Evolutionary conservation across 2,888 invertebrate species (phyloP).

Genomic region (Listrodromus nycthemerus): DNA sequence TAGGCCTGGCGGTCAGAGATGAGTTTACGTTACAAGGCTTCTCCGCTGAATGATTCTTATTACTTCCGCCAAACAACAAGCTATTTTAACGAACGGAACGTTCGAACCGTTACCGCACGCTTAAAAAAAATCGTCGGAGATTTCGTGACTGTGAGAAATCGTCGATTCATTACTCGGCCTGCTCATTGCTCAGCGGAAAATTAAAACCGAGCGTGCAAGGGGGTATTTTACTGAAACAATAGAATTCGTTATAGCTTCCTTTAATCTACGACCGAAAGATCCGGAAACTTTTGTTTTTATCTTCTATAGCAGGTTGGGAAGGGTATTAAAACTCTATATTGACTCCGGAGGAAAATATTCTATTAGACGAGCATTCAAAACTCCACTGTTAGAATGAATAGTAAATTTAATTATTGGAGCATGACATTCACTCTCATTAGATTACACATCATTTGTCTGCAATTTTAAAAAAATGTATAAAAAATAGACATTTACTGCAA

Average conservation of each 20-base stretch:
- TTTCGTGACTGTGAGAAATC: background rate
- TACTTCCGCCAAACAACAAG: background rate
- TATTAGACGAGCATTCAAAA: background rate
- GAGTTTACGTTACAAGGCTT: background rate
- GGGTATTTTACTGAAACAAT: constrained; percentile 1
- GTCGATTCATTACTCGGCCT: background rate
- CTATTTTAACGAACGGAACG: background rate
- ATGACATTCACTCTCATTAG: no score
- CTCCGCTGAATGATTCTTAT: background rate
- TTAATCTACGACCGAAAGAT: constrained; percentile 10
- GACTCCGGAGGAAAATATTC: background rate
- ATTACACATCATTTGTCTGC: no score
- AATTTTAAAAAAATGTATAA: no score
- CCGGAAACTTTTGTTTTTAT: background rate
- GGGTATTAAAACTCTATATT: background rate
- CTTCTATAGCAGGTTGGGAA: background rate
- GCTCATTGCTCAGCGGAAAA: background rate
- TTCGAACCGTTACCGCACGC: no score
- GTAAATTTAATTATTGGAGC: background rate
- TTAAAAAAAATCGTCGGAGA: background rate
- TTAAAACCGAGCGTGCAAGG: background rate
- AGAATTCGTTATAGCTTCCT: constrained; percentile 1
- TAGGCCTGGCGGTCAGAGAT: background rate
- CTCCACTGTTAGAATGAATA: background rate
- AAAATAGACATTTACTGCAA: no score